A percentile compares a stretch with the other conserved stretches of the same genome.
These are phyloP conservation scores for Drosophila mimica DNA, from an alignment of 2,888 invertebrate genomes.

Conservation along the genomic window DNA sequence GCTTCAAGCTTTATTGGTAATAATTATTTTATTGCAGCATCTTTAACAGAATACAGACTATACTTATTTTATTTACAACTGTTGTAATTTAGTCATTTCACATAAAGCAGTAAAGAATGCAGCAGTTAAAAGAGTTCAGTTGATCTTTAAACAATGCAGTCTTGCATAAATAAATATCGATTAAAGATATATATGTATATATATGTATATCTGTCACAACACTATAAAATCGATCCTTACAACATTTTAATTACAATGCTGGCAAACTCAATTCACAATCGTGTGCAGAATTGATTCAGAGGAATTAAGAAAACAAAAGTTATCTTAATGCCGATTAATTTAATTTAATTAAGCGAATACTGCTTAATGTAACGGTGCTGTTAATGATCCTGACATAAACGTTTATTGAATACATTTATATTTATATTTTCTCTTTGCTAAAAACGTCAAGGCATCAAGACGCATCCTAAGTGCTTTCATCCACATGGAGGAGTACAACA, in stretches of 20 bases:
- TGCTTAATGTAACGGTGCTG: constrained; percentile 64
- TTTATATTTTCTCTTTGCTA: constrained; percentile 36
- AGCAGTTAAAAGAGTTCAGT: neutral
- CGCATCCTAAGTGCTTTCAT: constrained; percentile 42
- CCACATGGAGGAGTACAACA: constrained; percentile 7
- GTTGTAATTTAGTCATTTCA: neutral
- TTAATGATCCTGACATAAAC: constrained; percentile 67
- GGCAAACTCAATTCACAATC: neutral
- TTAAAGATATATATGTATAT: neutral
- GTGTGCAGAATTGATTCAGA: constrained; percentile 25
- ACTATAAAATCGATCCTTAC: neutral
- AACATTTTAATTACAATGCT: neutral
- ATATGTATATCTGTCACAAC: neutral
- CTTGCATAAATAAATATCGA: neutral
- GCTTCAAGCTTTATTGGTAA: constrained; percentile 21
- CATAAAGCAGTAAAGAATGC: neutral
- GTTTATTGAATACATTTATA: constrained; percentile 64
- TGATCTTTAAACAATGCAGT: neutral
- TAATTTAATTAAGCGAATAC: constrained; percentile 58
- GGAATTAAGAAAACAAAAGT: constrained; percentile 25
- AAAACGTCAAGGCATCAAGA: neutral
- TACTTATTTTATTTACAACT: neutral
- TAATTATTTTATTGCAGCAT: constrained; percentile 35
- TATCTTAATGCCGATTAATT: constrained; percentile 55
- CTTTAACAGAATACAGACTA: constrained; percentile 7